Conservation (phyloP, 2,888 invertebrate genomes). For the Oscheius sp. region DNA sequence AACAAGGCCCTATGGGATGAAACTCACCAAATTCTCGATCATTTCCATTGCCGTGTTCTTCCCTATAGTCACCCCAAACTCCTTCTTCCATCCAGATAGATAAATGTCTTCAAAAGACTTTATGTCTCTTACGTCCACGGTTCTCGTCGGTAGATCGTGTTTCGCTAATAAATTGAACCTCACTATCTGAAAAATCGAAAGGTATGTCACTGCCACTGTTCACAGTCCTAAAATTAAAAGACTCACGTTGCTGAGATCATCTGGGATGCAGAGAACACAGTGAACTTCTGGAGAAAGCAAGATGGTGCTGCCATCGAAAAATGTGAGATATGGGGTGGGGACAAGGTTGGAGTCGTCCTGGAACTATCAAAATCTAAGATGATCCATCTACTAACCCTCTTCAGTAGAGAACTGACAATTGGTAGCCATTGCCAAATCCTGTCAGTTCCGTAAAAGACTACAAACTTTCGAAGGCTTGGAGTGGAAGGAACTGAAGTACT, state of each 20-base stretch:
- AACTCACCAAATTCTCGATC: slow-evolving; percentile 15
- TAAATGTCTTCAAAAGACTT: slow-evolving; percentile 10
- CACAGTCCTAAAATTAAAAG: slow-evolving; percentile 10
- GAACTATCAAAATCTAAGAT: background rate
- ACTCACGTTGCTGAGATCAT: slow-evolving; percentile 38
- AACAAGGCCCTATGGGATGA: background rate
- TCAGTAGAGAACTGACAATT: slow-evolving; percentile 57
- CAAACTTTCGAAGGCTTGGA: slow-evolving; percentile 26
- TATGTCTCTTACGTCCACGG: background rate
- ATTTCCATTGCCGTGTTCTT: background rate
- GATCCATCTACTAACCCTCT: background rate
- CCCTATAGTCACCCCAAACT: background rate
- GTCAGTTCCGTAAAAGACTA: slow-evolving; percentile 63
- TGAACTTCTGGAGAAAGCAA: slow-evolving; percentile 43
- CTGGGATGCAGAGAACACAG: slow-evolving; percentile 50
- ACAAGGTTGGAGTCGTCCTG: slow-evolving; percentile 38
- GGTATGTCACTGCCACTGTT: too few species aligned
- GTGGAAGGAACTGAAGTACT: too few species aligned
- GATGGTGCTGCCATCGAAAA: slow-evolving; percentile 49
- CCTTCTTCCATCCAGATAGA: background rate
- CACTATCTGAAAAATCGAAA: background rate
- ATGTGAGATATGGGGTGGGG: slow-evolving; percentile 42
- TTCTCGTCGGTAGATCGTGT: slow-evolving; percentile 15
- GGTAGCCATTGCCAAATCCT: slow-evolving; percentile 59
- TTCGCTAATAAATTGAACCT: background rate